Evolutionary conservation across 2,797 vertebrate genomes (phyloP).

Genomic region (Champsocephalus esox): DNA sequence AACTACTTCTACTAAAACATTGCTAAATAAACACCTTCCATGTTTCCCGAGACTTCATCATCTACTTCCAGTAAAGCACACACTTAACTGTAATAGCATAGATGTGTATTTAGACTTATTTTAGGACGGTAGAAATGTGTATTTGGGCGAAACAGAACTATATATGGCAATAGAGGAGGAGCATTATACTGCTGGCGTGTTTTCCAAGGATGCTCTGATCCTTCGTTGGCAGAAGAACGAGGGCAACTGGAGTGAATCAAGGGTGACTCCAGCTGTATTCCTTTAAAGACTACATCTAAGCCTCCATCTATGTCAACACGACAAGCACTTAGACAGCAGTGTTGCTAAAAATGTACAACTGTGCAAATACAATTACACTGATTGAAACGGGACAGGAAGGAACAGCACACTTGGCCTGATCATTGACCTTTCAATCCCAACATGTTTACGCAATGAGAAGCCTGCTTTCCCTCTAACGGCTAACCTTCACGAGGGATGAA

Average conservation of each 20-base stretch:
- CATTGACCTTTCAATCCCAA: constrained; percentile 31
- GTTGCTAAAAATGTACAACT: constrained; percentile 19
- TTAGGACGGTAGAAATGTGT: not conserved
- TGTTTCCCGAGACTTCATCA: not conserved
- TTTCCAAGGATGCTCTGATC: not conserved
- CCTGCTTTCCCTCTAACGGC: constrained; percentile 23
- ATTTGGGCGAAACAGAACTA: not conserved
- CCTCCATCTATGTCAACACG: constrained; percentile 20
- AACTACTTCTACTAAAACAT: not conserved
- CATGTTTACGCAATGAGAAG: constrained; percentile 42
- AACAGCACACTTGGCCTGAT: constrained; percentile 50
- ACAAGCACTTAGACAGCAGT: constrained; percentile 15
- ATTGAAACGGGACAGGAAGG: constrained; percentile 55
- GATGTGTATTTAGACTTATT: not conserved
- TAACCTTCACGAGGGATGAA: constrained; percentile 45
- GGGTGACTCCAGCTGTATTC: not conserved
- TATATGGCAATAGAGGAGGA: not conserved
- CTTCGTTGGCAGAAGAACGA: not conserved
- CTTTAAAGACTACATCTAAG: constrained; percentile 6
- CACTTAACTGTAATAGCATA: not conserved
- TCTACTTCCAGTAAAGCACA: not conserved
- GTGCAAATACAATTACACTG: constrained; percentile 32
- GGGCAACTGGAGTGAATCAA: not conserved
- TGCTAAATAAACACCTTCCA: not conserved
- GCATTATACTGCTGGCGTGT: not conserved